These are phyloP conservation scores for Gastrophysa polygoni DNA, from an alignment of 2,888 invertebrate species.

Conservation along the genomic window DNA sequence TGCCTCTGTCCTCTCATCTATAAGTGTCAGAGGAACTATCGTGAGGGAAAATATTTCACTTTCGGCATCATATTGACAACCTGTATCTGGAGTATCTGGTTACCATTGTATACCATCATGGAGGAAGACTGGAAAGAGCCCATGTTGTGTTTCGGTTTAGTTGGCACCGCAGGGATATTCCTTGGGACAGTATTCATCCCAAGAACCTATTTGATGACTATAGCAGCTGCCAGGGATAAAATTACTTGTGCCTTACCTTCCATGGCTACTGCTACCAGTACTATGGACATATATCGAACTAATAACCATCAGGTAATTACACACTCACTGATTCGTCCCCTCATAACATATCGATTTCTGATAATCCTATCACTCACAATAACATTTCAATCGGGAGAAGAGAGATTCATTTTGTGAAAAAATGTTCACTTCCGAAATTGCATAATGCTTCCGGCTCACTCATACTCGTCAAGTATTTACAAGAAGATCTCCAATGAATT, in stretches of 20 bases:
- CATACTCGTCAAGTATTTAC: no score
- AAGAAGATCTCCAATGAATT: no score
- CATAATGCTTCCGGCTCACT: no score
- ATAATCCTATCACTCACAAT: no score
- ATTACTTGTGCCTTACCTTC: constrained; percentile 63
- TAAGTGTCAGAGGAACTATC: constrained; percentile 70
- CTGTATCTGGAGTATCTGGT: constrained; percentile 67
- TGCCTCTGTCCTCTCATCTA: constrained; percentile 66
- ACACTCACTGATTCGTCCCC: no score
- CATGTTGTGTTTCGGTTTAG: constrained; percentile 65
- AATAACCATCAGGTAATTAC: constrained; percentile 53
- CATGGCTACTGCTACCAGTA: constrained; percentile 56
- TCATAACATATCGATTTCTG: no score
- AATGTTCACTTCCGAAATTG: no score
- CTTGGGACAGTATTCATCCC: constrained; percentile 71
- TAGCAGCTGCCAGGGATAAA: constrained; percentile 67
- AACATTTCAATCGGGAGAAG: no score
- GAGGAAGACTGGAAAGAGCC: constrained; percentile 63
- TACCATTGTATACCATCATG: constrained; percentile 62
- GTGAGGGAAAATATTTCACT: constrained; percentile 66
- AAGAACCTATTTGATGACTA: constrained; percentile 71
- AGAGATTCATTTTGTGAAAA: no score
- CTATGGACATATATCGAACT: constrained; percentile 57
- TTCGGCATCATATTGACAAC: constrained; percentile 63
- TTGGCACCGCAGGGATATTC: constrained; percentile 68